These are phyloP conservation scores for Druceiella hillmani DNA, from an alignment of 2,888 invertebrate species.

Conservation along the genomic window DNA sequence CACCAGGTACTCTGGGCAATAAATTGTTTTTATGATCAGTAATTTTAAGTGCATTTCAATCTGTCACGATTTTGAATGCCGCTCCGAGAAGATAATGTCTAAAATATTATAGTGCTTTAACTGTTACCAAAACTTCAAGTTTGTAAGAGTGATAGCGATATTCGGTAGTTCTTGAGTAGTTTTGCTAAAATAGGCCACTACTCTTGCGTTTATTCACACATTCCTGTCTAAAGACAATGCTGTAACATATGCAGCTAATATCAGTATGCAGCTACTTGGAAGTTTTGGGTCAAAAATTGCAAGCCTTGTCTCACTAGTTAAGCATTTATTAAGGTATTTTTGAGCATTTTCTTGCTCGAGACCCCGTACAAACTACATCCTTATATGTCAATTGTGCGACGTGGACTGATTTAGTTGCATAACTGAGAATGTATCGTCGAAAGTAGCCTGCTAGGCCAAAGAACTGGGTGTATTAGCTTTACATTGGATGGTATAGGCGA, in stretches of 20 bases:
- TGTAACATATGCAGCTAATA: slow-evolving; percentile 25
- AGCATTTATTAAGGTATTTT: background rate
- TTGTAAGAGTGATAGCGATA: too few relatives aligned
- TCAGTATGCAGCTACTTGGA: slow-evolving; percentile 26
- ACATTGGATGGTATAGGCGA: slow-evolving; percentile 9
- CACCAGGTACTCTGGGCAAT: too few relatives aligned
- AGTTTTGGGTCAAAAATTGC: slow-evolving; percentile 24
- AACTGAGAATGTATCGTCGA: slow-evolving; percentile 2
- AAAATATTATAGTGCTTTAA: too few relatives aligned
- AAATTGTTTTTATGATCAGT: too few relatives aligned
- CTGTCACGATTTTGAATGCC: too few relatives aligned
- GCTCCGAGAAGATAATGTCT: too few relatives aligned
- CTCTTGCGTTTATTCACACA: slow-evolving; percentile 11
- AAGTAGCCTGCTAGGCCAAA: slow-evolving; percentile 7
- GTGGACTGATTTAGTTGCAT: slow-evolving; percentile 2
- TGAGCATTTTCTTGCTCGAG: slow-evolving; percentile 4
- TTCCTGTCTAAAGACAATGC: slow-evolving; percentile 26
- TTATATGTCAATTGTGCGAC: background rate
- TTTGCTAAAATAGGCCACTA: slow-evolving; percentile 22
- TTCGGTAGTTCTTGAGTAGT: too few relatives aligned
- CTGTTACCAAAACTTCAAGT: too few relatives aligned
- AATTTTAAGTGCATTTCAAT: too few relatives aligned
- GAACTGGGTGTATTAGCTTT: slow-evolving; percentile 7
- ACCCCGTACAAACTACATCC: slow-evolving; percentile 5
- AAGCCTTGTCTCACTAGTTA: slow-evolving; percentile 23